Conservation (phyloP, 2,113 vertebrate genomes). For the Eudorcas thomsonii region DNA sequence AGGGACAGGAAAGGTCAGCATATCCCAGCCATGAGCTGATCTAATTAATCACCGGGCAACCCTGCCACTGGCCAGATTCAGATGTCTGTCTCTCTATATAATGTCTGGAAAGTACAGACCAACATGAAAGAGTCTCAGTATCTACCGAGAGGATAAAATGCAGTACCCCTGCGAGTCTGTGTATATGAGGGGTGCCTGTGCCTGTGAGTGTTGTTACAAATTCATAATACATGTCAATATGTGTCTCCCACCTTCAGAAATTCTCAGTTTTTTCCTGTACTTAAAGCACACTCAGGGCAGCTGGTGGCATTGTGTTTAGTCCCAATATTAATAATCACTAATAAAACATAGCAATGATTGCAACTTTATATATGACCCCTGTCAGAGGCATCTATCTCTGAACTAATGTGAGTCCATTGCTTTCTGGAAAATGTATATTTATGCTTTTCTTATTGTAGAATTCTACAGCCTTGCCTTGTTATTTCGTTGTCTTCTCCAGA, state of each 20-base stretch:
- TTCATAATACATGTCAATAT: not conserved
- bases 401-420: not conserved
- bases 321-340: constrained; percentile 37
- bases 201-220: not conserved
- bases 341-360: not conserved
- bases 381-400: not conserved
- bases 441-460: constrained; percentile 9
- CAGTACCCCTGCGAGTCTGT: not conserved
- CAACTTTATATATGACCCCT: not conserved
- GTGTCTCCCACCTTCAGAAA: not conserved
- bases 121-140: not conserved
- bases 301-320: constrained; percentile 16
- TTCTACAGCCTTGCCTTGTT: not conserved
- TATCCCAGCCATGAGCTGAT: not conserved
- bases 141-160: not conserved
- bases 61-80: not conserved
- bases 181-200: not conserved
- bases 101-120: not conserved
- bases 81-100: not conserved
- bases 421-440: constrained; percentile 51
- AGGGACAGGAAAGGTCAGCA: constrained; percentile 21
- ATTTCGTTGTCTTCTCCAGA: not conserved
- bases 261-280: constrained; percentile 49
- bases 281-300: constrained; percentile 29
- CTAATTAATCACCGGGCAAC: not conserved